Evolutionary conservation across 2,797 vertebrate species (phyloP).

Genomic region (Heterohyrax brucei): DNA sequence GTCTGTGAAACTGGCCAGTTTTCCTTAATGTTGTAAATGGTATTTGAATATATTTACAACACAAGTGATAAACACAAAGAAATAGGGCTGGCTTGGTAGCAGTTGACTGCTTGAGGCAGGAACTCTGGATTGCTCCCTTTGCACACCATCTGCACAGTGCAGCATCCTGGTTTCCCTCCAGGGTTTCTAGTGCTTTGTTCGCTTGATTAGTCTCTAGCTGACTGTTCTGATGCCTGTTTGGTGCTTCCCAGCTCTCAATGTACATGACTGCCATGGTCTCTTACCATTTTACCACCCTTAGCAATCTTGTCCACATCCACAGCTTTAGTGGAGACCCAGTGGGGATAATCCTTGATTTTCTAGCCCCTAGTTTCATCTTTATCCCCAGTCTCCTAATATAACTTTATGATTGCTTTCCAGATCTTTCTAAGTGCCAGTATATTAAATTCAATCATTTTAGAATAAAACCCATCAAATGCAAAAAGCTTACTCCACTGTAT

Average conservation of each 20-base stretch:
- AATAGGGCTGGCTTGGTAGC: neutral
- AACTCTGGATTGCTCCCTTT: neutral
- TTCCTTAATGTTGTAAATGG: constrained; percentile 22
- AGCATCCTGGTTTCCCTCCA: neutral
- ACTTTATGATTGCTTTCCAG: neutral
- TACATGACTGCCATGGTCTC: neutral
- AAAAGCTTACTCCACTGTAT: neutral
- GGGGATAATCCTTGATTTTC: neutral
- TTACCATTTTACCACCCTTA: neutral
- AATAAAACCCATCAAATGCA: constrained; percentile 37
- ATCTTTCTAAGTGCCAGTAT: neutral
- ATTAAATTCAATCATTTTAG: neutral
- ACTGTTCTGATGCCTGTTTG: neutral
- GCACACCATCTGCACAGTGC: neutral
- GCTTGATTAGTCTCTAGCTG: neutral
- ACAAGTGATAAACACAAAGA: neutral
- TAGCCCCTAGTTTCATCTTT: neutral
- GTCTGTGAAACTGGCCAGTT: constrained; percentile 23
- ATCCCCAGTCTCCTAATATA: neutral
- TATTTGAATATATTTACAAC: constrained; percentile 10
- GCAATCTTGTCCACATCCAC: neutral
- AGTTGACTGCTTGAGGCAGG: neutral
- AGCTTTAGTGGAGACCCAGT: neutral
- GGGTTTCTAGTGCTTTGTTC: neutral
- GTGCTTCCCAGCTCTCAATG: neutral